These are phyloP conservation scores for Cyphomyrmex costatus DNA, from an alignment of 1,140 invertebrate species.

Conservation along the genomic window DNA sequence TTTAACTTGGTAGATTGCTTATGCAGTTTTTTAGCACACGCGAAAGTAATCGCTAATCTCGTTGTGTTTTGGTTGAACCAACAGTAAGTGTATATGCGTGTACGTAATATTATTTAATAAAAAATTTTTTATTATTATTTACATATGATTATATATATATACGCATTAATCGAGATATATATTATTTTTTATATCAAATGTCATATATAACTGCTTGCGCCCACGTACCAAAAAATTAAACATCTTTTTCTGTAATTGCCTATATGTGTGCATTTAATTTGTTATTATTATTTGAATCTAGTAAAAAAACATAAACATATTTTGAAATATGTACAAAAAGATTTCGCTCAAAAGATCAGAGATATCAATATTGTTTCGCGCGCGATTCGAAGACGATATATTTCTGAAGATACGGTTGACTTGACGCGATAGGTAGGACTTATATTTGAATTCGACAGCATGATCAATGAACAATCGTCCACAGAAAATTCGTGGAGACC, in stretches of 20 bases:
- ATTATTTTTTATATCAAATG: not conserved
- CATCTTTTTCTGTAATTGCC: not conserved
- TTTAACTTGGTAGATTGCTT: conserved; percentile 44
- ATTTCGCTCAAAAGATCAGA: not conserved
- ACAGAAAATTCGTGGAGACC: conserved; percentile 42
- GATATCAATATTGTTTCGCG: not conserved
- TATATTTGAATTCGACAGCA: not conserved
- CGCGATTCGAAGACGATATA: not conserved
- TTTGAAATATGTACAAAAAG: not conserved
- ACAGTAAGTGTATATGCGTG: conserved; percentile 3
- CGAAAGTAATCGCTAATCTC: not conserved
- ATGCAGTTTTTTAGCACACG: conserved; percentile 23
- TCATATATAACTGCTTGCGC: not conserved
- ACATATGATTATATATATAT: not conserved
- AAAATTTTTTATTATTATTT: not conserved
- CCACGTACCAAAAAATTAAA: not conserved
- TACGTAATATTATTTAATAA: not conserved
- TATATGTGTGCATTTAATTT: not conserved
- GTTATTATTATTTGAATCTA: not conserved
- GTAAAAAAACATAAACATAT: not conserved
- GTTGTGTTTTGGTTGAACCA: conserved; percentile 42
- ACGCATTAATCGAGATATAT: not conserved
- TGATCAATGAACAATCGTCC: conserved; percentile 42
- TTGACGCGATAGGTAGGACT: not conserved
- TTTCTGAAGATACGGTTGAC: not conserved